Evolutionary conservation across 2,888 invertebrate genomes (phyloP).

Genomic region (Sisyra nigra): DNA sequence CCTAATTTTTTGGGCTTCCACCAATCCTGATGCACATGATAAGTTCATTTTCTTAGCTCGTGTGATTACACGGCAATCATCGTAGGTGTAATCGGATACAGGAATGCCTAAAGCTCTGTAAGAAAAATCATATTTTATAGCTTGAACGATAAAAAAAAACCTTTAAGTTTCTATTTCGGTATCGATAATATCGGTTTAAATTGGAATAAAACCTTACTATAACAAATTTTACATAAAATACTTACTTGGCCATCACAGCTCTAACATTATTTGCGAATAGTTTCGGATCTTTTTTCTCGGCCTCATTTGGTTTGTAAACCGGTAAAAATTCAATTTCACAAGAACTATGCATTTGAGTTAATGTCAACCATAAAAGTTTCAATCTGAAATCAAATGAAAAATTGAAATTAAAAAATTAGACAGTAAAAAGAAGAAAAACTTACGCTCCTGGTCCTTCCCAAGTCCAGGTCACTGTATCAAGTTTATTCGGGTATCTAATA

Average conservation of each 20-base stretch:
- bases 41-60: slow-evolving; percentile 71
- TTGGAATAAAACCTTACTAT: too few species aligned
- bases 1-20: slow-evolving; percentile 68
- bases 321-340: slow-evolving; percentile 88
- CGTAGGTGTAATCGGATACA: slow-evolving; percentile 80
- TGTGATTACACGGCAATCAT: slow-evolving; percentile 75
- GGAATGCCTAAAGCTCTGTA: slow-evolving; percentile 70
- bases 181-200: slow-evolving; percentile 2
- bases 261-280: slow-evolving; percentile 82
- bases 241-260: slow-evolving; percentile 80
- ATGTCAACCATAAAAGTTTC: slow-evolving; percentile 72
- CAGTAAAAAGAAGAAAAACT: slow-evolving; percentile 27
- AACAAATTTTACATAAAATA: slow-evolving; percentile 11
- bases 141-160: background rate
- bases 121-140: slow-evolving; percentile 12
- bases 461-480: slow-evolving; percentile 84
- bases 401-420: slow-evolving; percentile 7
- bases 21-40: slow-evolving; percentile 52
- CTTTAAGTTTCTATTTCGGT: too few species aligned
- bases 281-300: slow-evolving; percentile 73
- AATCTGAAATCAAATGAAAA: slow-evolving; percentile 36
- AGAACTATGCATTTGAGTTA: slow-evolving; percentile 73
- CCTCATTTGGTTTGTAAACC: slow-evolving; percentile 75
- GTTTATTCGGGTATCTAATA: slow-evolving; percentile 76
- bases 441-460: slow-evolving; percentile 92